Conservation (phyloP, 2,113 vertebrate genomes). For the Ardeotis arabs region DNA sequence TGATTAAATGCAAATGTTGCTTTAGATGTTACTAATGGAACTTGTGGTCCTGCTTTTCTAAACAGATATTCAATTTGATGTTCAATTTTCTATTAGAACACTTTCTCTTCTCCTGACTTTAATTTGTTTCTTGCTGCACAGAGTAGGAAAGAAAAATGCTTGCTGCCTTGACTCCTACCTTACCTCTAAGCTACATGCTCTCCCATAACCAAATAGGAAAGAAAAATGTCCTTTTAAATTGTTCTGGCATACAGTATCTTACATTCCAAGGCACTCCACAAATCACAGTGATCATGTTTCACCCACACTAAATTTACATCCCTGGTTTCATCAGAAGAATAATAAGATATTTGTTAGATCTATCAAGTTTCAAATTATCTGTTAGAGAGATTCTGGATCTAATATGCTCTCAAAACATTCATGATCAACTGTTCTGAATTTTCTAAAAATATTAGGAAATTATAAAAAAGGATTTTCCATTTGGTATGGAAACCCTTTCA, state of each 20-base stretch:
- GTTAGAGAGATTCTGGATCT: neutral
- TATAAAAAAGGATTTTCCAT: neutral
- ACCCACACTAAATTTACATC: slow-evolving; percentile 6
- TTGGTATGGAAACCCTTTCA: neutral
- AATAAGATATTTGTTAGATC: neutral
- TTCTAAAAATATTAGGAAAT: neutral
- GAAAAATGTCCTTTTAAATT: slow-evolving; percentile 45
- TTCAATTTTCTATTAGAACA: slow-evolving; percentile 15
- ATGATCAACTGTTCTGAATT: neutral
- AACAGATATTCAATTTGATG: neutral
- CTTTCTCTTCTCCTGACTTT: neutral
- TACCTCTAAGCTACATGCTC: slow-evolving; percentile 7
- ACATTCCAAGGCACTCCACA: neutral
- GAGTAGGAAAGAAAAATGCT: slow-evolving; percentile 18
- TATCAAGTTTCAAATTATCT: neutral
- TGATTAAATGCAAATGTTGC: slow-evolving; percentile 15
- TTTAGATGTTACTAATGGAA: neutral
- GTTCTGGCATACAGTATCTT: neutral
- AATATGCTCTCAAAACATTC: neutral
- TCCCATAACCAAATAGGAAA: slow-evolving; percentile 23
- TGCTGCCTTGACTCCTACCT: slow-evolving; percentile 10
- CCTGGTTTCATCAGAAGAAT: neutral
- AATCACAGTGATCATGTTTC: slow-evolving; percentile 25
- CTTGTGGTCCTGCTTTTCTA: neutral
- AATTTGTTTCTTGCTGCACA: slow-evolving; percentile 8